Percentiles rank a stretch among this genome's conserved stretches.
Conservation (phyloP, 2,113 vertebrate genomes). For the Patagioenas fasciata region DNA sequence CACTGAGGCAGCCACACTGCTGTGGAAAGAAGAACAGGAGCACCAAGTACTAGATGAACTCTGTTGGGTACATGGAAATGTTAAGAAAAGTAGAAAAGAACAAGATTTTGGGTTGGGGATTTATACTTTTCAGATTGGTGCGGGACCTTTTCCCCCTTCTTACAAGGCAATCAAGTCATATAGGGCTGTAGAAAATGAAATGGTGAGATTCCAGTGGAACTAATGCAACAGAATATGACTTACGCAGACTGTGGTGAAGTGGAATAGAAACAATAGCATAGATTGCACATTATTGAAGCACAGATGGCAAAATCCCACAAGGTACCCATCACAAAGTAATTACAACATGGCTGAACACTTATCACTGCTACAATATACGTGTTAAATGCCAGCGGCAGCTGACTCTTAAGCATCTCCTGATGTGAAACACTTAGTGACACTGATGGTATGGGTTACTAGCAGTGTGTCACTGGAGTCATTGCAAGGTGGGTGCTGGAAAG, state of each 20-base stretch:
- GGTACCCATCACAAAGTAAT: conserved; percentile 9
- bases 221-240: neutral
- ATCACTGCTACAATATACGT: neutral
- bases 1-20: neutral
- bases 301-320: conserved; percentile 28
- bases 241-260: neutral
- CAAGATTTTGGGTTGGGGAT: neutral
- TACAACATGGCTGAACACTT: neutral
- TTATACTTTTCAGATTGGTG: neutral
- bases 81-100: neutral
- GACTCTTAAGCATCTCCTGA: neutral
- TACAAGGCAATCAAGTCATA: neutral
- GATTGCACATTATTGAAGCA: neutral
- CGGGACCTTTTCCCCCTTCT: neutral
- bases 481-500: neutral
- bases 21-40: neutral
- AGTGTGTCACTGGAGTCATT: neutral
- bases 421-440: neutral
- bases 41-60: neutral
- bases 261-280: neutral
- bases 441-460: neutral
- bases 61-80: neutral
- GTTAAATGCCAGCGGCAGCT: neutral
- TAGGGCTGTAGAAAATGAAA: neutral
- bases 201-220: neutral